phyloP scores from a whole-genome alignment of 2,888 invertebrate genomes.

The Danaus chrysippus region DNA sequence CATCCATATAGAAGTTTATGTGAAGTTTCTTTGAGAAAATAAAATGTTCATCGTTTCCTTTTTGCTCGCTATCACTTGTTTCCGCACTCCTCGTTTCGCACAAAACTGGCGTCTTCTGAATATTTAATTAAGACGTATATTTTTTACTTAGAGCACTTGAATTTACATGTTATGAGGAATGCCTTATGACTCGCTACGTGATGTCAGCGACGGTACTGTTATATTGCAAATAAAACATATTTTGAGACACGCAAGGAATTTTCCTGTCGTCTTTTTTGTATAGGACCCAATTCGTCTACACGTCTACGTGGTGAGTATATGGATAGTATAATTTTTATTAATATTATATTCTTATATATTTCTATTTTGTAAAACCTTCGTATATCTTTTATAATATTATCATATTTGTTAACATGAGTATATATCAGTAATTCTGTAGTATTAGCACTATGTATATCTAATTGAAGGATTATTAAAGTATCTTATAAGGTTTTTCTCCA shows the following conservation, averaged over 20 bases:
- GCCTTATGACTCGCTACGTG: constrained; percentile 37
- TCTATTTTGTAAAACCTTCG: no score
- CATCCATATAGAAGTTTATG: neutral
- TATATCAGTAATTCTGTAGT: no score
- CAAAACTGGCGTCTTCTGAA: constrained; percentile 55
- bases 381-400: no score
- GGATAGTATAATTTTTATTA: no score
- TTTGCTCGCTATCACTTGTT: constrained; percentile 1
- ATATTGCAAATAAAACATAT: constrained; percentile 15
- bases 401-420: no score
- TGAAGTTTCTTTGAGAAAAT: constrained; percentile 9
- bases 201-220: constrained; percentile 28
- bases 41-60: neutral
- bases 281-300: neutral
- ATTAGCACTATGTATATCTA: no score
- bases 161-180: constrained; percentile 73
- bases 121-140: constrained; percentile 67
- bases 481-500: no score
- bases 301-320: neutral
- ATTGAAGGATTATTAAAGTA: no score
- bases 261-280: constrained; percentile 3
- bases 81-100: constrained; percentile 6
- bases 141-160: constrained; percentile 52
- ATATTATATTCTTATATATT: no score
- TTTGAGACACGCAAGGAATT: neutral